Evolutionary conservation across 2,888 invertebrate species (phyloP).

Genomic region (Spodoptera littoralis): DNA sequence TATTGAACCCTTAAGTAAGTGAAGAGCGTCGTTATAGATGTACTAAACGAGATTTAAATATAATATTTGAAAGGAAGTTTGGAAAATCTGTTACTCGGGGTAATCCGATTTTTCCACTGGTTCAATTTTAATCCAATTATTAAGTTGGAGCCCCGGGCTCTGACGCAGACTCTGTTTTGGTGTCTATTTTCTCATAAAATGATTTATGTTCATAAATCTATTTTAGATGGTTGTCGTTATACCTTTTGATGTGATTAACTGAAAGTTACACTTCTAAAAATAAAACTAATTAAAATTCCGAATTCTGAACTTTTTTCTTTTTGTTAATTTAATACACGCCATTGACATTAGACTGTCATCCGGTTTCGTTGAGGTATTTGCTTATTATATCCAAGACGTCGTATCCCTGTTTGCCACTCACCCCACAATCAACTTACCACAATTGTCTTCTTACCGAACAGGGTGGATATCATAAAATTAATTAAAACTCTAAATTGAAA

Average conservation of each 20-base stretch:
- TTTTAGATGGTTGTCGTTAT: constrained; percentile 5
- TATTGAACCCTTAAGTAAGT: no score
- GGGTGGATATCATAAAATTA: constrained; percentile 37
- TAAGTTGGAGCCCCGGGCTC: constrained; percentile 25
- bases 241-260: constrained; percentile 12
- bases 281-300: no score
- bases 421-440: constrained; percentile 27
- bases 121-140: constrained; percentile 55
- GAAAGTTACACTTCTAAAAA: not conserved
- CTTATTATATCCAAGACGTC: no score
- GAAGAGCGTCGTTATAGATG: constrained; percentile 1
- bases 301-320: no score
- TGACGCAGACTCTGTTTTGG: constrained; percentile 23
- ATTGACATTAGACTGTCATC: no score
- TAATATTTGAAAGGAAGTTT: constrained; percentile 13
- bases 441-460: constrained; percentile 20
- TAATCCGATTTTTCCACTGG: constrained; percentile 39
- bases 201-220: constrained; percentile 8
- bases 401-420: no score
- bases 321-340: no score
- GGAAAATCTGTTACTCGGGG: constrained; percentile 24
- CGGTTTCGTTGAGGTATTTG: no score
- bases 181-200: constrained; percentile 6
- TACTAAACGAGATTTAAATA: constrained; percentile 13
- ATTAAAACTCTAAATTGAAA: constrained; percentile 42